Conservation (phyloP, 2,888 invertebrate species). For the Scaptomyza reducta region DNA sequence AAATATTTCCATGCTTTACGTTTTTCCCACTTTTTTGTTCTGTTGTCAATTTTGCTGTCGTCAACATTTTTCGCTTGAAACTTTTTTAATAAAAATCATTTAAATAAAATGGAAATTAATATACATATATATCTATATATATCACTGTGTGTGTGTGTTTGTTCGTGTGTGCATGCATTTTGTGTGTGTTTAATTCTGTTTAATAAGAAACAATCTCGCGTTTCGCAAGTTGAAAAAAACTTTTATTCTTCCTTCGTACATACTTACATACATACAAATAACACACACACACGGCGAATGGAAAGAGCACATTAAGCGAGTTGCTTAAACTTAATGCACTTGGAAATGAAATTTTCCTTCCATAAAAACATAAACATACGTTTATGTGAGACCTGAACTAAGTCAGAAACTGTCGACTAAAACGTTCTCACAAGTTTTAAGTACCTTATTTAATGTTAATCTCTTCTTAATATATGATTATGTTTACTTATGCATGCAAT, state of each 20-base stretch:
- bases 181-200: conserved; percentile 45
- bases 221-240: conserved; percentile 46
- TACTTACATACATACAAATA: conserved; percentile 13
- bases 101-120: conserved; percentile 74
- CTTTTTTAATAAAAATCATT: conserved; percentile 79
- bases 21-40: conserved; percentile 8
- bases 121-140: conserved; percentile 44
- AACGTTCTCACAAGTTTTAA: background rate
- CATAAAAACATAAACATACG: background rate
- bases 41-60: conserved; percentile 30
- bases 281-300: background rate
- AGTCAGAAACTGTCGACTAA: background rate
- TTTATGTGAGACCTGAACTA: background rate
- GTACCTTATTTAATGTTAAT: background rate
- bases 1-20: conserved; percentile 44
- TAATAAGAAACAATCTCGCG: conserved; percentile 61
- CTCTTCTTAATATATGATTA: background rate
- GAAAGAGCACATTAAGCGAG: conserved; percentile 10
- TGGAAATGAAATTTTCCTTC: conserved; percentile 12
- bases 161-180: background rate
- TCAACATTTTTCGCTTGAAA: conserved; percentile 56
- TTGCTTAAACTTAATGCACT: conserved; percentile 30
- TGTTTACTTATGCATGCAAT: background rate
- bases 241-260: conserved; percentile 71
- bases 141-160: background rate